These are phyloP conservation scores for Helicolenus hilgendorfi DNA, from an alignment of 2,797 vertebrate species.

Conservation along the genomic window DNA sequence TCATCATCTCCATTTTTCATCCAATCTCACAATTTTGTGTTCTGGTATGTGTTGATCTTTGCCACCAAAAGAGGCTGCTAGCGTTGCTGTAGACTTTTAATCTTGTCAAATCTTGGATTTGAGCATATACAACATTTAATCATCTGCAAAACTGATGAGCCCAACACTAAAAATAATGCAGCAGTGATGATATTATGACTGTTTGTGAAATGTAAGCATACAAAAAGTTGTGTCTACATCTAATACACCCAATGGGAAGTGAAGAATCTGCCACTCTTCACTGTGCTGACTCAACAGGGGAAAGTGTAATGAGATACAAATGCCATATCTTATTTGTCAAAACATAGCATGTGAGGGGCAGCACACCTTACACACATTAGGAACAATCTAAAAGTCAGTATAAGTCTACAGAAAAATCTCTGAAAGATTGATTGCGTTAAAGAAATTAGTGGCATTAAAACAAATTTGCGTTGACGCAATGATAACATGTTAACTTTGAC, in stretches of 20 bases:
- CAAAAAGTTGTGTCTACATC: neutral
- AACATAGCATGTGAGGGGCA: neutral
- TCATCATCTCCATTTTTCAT: neutral
- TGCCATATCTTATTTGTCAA: neutral
- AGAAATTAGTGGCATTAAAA: too few species aligned
- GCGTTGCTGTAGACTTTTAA: neutral
- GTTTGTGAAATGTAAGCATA: neutral
- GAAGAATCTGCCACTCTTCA: neutral
- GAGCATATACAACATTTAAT: neutral
- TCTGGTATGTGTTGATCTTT: neutral
- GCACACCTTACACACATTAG: neutral
- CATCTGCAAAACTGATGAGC: neutral
- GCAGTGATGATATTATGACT: neutral
- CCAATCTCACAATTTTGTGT: neutral
- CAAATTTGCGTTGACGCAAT: accelerated
- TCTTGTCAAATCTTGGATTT: neutral
- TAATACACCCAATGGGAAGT: neutral
- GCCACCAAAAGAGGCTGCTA: too few species aligned
- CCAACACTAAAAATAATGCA: neutral
- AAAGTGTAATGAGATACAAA: neutral
- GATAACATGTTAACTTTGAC: too few species aligned
- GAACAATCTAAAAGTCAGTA: neutral
- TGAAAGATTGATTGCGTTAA: too few species aligned
- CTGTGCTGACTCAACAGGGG: neutral
- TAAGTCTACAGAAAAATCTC: neutral